Percentiles rank a stretch among this genome's conserved stretches.
phyloP scores from a whole-genome alignment of 1,140 invertebrate species.

The Ooceraea biroi region DNA sequence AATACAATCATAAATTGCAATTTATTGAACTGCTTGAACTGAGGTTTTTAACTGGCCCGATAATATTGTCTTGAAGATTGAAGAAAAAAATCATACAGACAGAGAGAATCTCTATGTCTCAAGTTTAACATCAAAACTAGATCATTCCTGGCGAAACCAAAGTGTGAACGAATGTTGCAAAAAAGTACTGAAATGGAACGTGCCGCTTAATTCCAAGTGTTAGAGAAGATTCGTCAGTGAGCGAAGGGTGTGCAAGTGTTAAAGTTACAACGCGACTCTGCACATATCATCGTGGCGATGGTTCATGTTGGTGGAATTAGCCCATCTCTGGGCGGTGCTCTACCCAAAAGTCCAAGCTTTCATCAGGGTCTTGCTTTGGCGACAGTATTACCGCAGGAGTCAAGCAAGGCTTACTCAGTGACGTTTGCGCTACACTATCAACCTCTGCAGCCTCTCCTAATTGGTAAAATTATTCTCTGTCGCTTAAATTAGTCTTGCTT shows the following conservation, averaged over 20 bases:
- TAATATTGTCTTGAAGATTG: not conserved
- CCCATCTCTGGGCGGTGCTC: constrained; percentile 88
- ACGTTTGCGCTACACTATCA: constrained; percentile 82
- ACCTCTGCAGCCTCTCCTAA: constrained; percentile 82
- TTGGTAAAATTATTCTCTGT: constrained; percentile 78
- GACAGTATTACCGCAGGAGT: constrained; percentile 84
- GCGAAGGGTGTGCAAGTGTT: constrained; percentile 19
- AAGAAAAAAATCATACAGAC: not conserved
- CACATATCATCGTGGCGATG: constrained; percentile 74
- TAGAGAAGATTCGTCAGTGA: constrained; percentile 10
- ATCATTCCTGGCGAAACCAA: not conserved
- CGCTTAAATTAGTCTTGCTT: constrained; percentile 2
- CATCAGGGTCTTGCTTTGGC: constrained; percentile 93
- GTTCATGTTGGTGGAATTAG: constrained; percentile 87
- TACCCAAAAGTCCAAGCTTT: constrained; percentile 94
- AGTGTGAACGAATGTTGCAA: constrained; percentile 16
- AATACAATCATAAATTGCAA: not conserved
- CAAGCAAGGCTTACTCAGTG: constrained; percentile 76
- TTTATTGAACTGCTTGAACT: not conserved
- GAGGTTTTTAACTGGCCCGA: not conserved
- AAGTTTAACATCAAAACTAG: not conserved
- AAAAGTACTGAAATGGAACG: not conserved
- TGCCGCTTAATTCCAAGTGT: not conserved
- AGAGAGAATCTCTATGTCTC: not conserved
- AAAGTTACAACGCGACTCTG: not conserved